These are phyloP conservation scores for Dendroctonus ponderosae DNA, from an alignment of 1,140 invertebrate species.

Conservation along the genomic window DNA sequence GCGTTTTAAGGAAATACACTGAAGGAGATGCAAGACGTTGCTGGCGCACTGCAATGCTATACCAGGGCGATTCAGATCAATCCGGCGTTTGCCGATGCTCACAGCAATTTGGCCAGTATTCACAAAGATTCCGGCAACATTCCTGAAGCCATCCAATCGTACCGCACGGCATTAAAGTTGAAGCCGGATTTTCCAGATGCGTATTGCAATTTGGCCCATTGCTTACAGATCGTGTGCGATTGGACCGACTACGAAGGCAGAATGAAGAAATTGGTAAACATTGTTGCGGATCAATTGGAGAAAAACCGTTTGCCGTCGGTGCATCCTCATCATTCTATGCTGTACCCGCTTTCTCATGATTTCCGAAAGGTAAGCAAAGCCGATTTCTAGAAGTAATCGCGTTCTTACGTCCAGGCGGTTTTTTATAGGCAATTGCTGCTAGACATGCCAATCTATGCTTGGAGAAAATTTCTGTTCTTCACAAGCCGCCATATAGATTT, in stretches of 20 bases:
- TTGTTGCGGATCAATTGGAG: slow-evolving; percentile 94
- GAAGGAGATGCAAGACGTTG: slow-evolving; percentile 98
- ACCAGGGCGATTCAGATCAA: slow-evolving; percentile 97
- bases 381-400: neutral
- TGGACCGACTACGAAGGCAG: slow-evolving; percentile 96
- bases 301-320: slow-evolving; percentile 96
- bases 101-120: slow-evolving; percentile 98
- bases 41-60: slow-evolving; percentile 95
- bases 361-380: slow-evolving; percentile 69
- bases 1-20: slow-evolving; percentile 71
- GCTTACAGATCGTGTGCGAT: slow-evolving; percentile 98
- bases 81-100: slow-evolving; percentile 96
- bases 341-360: slow-evolving; percentile 95
- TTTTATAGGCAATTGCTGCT: slow-evolving; percentile 73
- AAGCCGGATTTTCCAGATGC: slow-evolving; percentile 99
- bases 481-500: slow-evolving; percentile 82
- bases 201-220: slow-evolving; percentile 98
- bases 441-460: slow-evolving; percentile 95
- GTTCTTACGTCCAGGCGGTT: neutral
- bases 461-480: slow-evolving; percentile 92
- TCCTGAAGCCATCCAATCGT: slow-evolving; percentile 94
- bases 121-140: slow-evolving; percentile 99
- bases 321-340: slow-evolving; percentile 99
- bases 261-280: slow-evolving; percentile 94
- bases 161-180: slow-evolving; percentile 91